Evolutionary conservation across 2,113 vertebrate species (phyloP).

Genomic region (Sus scrofa): T2T-Sscrofa CM000819.6:136704001-136704500

Average conservation of each 20-base stretch:
- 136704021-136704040: neutral
- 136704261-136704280: neutral
- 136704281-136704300: neutral
- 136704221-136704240: neutral
- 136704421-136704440: conserved; percentile 91
- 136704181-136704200: neutral
- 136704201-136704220: conserved; percentile 52
- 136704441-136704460: conserved; percentile 99
- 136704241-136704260: neutral
- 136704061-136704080: neutral
- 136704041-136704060: neutral
- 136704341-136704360: neutral
- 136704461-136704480: conserved; percentile 98
- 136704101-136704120: neutral
- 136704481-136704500: conserved; percentile 99
- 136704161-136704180: too few species aligned
- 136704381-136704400: neutral
- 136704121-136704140: neutral
- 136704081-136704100: neutral
- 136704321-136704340: neutral
- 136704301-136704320: neutral
- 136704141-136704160: too few species aligned
- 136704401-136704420: neutral
- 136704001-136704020: neutral
- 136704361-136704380: neutral